Evolutionary conservation across 2,888 invertebrate species (phyloP).

Genomic region (Acanthosepion esculentum): DNA sequence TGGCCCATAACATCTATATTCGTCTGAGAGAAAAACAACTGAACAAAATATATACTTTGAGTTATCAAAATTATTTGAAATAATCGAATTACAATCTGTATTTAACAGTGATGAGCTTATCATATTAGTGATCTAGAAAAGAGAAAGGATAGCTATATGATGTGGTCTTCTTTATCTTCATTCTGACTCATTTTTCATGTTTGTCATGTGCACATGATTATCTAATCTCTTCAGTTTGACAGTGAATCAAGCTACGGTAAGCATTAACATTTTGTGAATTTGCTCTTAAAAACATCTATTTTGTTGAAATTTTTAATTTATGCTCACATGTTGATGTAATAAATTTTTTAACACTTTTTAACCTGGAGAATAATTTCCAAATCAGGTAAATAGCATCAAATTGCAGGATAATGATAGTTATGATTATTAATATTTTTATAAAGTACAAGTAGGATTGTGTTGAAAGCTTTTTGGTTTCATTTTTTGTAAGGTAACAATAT

Average conservation of each 20-base stretch:
- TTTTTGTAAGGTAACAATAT: not conserved
- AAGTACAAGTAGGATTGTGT: not conserved
- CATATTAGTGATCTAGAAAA: not conserved
- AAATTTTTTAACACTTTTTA: not conserved
- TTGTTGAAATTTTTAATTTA: not conserved
- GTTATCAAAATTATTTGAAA: not conserved
- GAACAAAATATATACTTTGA: not conserved
- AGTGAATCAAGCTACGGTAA: not conserved
- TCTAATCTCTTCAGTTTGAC: conserved; percentile 9
- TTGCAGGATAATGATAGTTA: not conserved
- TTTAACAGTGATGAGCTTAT: not conserved
- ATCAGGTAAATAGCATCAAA: not conserved
- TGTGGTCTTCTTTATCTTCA: not conserved
- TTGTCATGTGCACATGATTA: not conserved
- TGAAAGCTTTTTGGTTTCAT: not conserved
- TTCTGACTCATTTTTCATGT: not conserved
- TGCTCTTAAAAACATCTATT: not conserved
- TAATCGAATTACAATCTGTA: not conserved
- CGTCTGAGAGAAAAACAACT: not conserved
- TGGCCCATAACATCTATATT: not conserved
- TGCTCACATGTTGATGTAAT: not conserved
- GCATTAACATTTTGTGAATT: conserved; percentile 1
- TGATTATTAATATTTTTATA: not conserved
- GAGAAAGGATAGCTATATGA: not conserved
- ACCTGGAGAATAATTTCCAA: not conserved